Evolutionary conservation across 2,888 invertebrate genomes (phyloP), one percentile per base, ranked within the genome.

Genomic region (Acanthoscelides obtectus): DNA sequence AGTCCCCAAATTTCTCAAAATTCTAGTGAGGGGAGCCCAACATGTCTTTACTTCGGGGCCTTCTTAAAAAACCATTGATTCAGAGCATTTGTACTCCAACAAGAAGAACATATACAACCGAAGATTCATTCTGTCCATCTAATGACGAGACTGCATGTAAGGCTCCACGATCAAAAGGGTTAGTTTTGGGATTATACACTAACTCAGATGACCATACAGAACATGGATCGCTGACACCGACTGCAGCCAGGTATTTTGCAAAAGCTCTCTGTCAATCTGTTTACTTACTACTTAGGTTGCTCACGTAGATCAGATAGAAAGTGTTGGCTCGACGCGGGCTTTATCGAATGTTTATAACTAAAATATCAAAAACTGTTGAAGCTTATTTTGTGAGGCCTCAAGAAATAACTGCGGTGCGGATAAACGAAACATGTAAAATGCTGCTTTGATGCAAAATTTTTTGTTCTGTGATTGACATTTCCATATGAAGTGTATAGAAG

Each of bases 111-210:
- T 45, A 45, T 45, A 17, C 45, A 45, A 17, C 6, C 17, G 45
- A 45, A 1, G 12, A 6, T 6, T 1, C 1, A 17, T 45, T 12
- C 45, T 12, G 45, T 45, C 8, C 45, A 45, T 12, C 6, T 6
- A 6, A 45, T 5, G 25, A 25, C 1, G 78, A 78, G 65, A 80
- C 82, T 70, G 81, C 83, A 4, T 84, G 84, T 72, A 78, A 77
- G 27, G 75, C 77, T 20, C 77, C 77, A 20, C 75, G 78, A 66
- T 76, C 78, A 25, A 86, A 84, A 76, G 91, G 89, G 0, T 86
- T 92, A 2, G 88, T 92, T 20, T 80, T 92, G 20, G 92, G 92
- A 19, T 86, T 91, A 22, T 91, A 91, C 81, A 87, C 86, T 65
- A 90, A 90, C 78, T 83, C 83, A 0, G 89, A 90, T 70, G 86